Percentiles rank a stretch among this genome's conserved stretches.
Evolutionary conservation across 2,888 invertebrate species (phyloP).

Genomic region (Euphydryas editha): DNA sequence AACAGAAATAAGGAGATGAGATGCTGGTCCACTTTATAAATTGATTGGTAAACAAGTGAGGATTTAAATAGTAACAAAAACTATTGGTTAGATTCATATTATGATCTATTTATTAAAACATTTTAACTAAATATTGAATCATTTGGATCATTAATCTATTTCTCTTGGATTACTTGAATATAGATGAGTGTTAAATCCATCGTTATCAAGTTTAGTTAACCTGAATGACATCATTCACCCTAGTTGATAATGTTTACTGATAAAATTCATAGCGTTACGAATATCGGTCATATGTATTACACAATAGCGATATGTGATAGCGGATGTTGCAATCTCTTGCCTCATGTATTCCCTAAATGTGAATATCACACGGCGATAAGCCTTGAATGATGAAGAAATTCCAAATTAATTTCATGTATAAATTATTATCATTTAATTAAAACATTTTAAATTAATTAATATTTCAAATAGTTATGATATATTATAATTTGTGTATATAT

Average conservation of each 20-base stretch:
- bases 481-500: too few species aligned
- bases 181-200: conserved; percentile 37
- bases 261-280: conserved; percentile 39
- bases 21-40: too few species aligned
- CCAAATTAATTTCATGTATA: not conserved
- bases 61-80: too few species aligned
- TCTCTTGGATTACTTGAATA: conserved; percentile 22
- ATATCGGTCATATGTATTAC: conserved; percentile 40
- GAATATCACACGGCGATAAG: conserved; percentile 15
- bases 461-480: too few species aligned
- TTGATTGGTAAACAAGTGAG: too few species aligned
- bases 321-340: conserved; percentile 1
- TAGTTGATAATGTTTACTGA: conserved; percentile 37
- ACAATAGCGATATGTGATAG: conserved; percentile 26
- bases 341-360: conserved; percentile 14
- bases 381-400: conserved; percentile 20
- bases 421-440: not conserved
- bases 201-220: conserved; percentile 52
- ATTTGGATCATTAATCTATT: conserved; percentile 15
- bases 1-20: too few species aligned
- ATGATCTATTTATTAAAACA: too few species aligned
- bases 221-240: conserved; percentile 52
- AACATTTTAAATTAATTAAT: not conserved
- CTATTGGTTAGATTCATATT: too few species aligned
- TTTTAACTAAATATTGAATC: not conserved